Base-by-base conservation (phyloP, 2,797 vertebrate species). In the Arnoldichthys spilopterus region DNA sequence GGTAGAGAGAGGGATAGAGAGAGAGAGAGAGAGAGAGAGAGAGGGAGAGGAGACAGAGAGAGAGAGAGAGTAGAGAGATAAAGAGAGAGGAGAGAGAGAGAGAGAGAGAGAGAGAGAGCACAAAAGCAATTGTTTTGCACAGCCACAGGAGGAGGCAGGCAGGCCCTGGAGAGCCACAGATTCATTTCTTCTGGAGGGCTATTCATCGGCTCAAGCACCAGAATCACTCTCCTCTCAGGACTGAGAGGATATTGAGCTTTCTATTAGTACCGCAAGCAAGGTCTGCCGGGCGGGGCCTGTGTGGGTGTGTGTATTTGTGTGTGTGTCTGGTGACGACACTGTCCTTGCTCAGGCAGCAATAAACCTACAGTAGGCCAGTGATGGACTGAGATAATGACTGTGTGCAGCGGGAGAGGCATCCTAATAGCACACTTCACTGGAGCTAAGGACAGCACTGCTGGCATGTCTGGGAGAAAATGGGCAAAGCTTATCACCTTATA, bases 151-250 rank as follows among this genome's bases (percentile, higher is more conserved):
- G 79, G 88, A n/a, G n/a, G n/a, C n/a, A 90, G 85, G 86, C 86
- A 79, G 85, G 85, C 90, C 88, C 86, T 61, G 40, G 89, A 90
- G 91, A 93, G 88, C 87, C 86, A 86, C 90, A 90, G 91, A 93
- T 93, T 93, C 86, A 92, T 92, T 92, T 90, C 90, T 93, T 88
- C 90, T 92, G 81, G 85, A 91, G 92, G 89, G 91, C 90, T 90
- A 93, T 94, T 93, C 86, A 93, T 93, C 92, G 92, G 90, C 89
- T 89, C 89, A 91, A 94, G 92, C 86, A 92, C 88, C 86, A 86
- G 89, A 92, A 92, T 93, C 90, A 89, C 91, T 92, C 90, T 89
- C 85, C 92, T 92, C 91, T 91, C 87, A 90, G 89, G 88, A 71
- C 79, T 49, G 86, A 87, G 87, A 88, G 85, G 84, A 93, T 90